Evolutionary conservation across 2,888 invertebrate genomes (phyloP).

Genomic region (Eudasyphora cyanicolor): DNA sequence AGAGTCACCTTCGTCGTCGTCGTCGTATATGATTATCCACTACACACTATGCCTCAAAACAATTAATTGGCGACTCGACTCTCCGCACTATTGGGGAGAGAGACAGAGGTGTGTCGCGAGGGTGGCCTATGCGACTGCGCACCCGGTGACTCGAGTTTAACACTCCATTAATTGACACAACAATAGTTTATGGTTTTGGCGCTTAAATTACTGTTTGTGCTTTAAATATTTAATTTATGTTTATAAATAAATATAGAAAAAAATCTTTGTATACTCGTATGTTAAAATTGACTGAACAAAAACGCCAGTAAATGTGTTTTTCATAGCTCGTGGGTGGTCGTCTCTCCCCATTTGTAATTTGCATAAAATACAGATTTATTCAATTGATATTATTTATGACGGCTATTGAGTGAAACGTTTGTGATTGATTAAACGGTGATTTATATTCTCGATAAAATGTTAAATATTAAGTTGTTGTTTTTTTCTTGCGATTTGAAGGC

Average conservation of each 20-base stretch:
- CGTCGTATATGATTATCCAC: background rate
- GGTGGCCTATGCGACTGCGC: background rate
- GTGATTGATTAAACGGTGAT: slow-evolving; percentile 51
- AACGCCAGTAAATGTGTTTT: slow-evolving; percentile 11
- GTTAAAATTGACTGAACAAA: slow-evolving; percentile 14
- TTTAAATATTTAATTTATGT: slow-evolving; percentile 58
- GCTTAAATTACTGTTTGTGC: slow-evolving; percentile 60
- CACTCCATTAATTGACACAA: slow-evolving; percentile 56
- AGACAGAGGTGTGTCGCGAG: background rate
- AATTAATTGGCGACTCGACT: background rate
- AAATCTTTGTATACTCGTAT: no score
- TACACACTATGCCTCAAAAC: no score
- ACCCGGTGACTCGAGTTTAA: slow-evolving; percentile 13
- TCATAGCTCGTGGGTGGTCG: slow-evolving; percentile 57
- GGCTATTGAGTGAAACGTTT: slow-evolving; percentile 15
- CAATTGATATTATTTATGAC: slow-evolving; percentile 30
- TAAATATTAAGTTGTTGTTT: background rate
- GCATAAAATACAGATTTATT: slow-evolving; percentile 41
- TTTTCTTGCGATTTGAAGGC: background rate
- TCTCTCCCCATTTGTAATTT: slow-evolving; percentile 19
- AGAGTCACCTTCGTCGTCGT: no score
- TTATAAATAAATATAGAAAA: slow-evolving; percentile 31
- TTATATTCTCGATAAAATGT: slow-evolving; percentile 13
- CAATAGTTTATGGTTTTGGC: slow-evolving; percentile 64
- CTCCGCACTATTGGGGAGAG: background rate